Base-by-base conservation (phyloP, 2,888 invertebrate species). In the Lycocerus yunnanus region DNA sequence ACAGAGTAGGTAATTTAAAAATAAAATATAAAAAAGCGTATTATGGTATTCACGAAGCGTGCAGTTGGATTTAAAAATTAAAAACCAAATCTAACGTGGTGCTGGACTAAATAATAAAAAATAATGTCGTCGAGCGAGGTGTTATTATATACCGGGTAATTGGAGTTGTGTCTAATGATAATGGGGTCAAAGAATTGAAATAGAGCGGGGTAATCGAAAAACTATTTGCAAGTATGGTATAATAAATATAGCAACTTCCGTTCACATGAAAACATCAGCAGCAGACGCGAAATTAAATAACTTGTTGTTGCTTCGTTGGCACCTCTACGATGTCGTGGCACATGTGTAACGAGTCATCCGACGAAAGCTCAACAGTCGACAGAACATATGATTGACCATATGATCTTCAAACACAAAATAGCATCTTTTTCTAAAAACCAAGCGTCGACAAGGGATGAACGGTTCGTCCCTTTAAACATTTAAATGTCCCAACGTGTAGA, bases 361-460 rank as follows among this genome's bases (percentile, higher is more conserved):
- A 63, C 67, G 43, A 66, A 15, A 58, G 11, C 69, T 68, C 71
- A 67, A 71, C 71, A 69, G 66, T 69, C 68, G 69, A 69, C 59
- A 27, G 61, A 75, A 72, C 76, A 76, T 76, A 74, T 76, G 76
- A 76, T 76, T 76, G 76, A 74, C 73, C 76, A 76, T 76, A 76
- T 76, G 74, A 76, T 76, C 59, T 70, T 67, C 24, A 72, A n/a
- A 75, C 70, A 58, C 24, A 60, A 63, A n/a, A 24, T 13, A 43
- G 16, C 68, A n/a, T 15, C 59, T 15, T 43, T 61, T 61, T 16
- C 14, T 69, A 27, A 60, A 68, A 72, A 58, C 66, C n/a, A 27
- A 18, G 68, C 74, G 70, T 66, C 70, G 14, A 70, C 66, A 71
- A 69, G 75, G 75, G 75, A 72, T 75, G 75, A 72, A 58, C 66